Base-by-base conservation (phyloP, 2,113 vertebrate genomes). In the Cercopithecus mona region DNA sequence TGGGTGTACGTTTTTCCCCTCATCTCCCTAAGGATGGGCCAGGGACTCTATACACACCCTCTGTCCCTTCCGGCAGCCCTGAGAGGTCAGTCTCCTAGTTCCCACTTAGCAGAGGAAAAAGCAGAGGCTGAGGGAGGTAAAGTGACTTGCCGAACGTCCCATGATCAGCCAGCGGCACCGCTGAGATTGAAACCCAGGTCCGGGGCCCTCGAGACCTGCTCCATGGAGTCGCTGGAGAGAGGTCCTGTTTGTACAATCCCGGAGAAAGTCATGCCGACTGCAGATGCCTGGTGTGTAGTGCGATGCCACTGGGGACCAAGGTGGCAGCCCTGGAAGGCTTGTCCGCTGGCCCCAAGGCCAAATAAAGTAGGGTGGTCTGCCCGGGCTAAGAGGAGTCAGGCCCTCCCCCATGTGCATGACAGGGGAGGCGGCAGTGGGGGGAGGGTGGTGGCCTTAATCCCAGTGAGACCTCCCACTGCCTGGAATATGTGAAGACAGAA, bases 261-360 rank as follows among this genome's bases (percentile, higher is more conserved):
- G 0, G 43, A 38, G 57, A 48, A 13, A 61, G 20, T 64, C 16
- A 3, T 11, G 18, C 59, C 20, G 50, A 9, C 50, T 38, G 76
- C 25, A 25, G 81, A 14, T 25, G 14, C 32, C 50, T 8, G 16
- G 6, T 2, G 23, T 2, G 4, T 7, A 1, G 48, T 0, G 1
- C 17, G 5, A 12, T 32, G 40, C 73, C 25, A 3, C 0, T 11
- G 5, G 0, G 13, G 9, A 16, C 72, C n/a, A 10, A 1, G 0
- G 8, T 0, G n/a, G 40, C 70, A 43, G n/a, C 68, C 45, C 45
- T 23, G 16, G 48, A 38, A 68, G 25, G 3, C 64, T 82, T 90
- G 17, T 52, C 50, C 9, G 0, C 57, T 25, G 45, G 43, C n/a
- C 57, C 18, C 27, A 6, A 45, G n/a, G n/a, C 50, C 38, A 14